Base-by-base conservation (phyloP, 2,888 invertebrate genomes). In the Epirrhoe alternata region DNA sequence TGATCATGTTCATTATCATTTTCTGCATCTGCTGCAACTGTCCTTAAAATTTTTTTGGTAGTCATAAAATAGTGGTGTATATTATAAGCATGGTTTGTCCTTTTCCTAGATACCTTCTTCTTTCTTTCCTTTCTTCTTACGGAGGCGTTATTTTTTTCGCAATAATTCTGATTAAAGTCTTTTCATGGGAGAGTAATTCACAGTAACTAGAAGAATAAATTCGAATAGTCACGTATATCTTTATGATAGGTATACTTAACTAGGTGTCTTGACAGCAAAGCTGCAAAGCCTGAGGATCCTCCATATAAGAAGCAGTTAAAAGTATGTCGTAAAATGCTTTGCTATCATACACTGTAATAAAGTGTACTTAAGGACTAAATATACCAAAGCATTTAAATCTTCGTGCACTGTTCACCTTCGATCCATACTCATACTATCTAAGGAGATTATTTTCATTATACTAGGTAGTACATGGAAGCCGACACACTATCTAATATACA, bases 251-350 rank as follows among this genome's bases (percentile, higher is more conserved):
- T 45, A 45, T 14, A 45, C 45, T 6, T 12, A n/a, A 42, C 45
- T 24, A 24, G 3, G 45, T 45, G 45, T 14, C 45, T 45, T 45
- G 45, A 14, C 45, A 47, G 47, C 47, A 12, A 47, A 47, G 47
- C 47, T 42, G 47, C 5, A 47, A 31, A 56, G 24, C n/a, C 31
- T 45, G 12, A 7, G 47, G 47, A 35, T 61, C 50, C 54, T 54
- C 55, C 49, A 61, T 55, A 55, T 56, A 17, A 2, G n/a, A 52
- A 60, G 42, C 51, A 49, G 55, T 65, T 54, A 60, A 64, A 49
- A 55, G 31, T 60, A 51, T 55, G 50, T 38, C 50, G 55, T 61
- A 55, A 61, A 60, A 2, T 45, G 10, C 50, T 31, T 14, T 17
- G 58, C 52, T 35, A 50, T 59, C 53, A 31, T 38, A 60, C 35